These are phyloP conservation scores for Cochlearius cochlearius DNA, from an alignment of 2,113 vertebrate species.

Conservation along the genomic window DNA sequence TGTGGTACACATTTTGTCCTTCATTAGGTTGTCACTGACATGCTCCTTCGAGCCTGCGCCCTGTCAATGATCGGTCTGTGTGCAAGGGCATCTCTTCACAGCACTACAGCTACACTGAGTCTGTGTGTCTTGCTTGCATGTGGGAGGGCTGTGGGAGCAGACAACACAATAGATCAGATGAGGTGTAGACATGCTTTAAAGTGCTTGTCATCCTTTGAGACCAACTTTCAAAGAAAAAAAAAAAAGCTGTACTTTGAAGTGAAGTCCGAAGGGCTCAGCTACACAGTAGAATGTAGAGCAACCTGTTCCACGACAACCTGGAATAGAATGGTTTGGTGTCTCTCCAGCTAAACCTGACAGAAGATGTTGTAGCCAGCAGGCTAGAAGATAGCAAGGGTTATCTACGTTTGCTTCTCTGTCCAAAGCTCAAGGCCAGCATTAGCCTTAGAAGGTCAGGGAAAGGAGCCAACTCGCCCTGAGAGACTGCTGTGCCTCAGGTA, in stretches of 20 bases:
- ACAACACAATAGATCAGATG: conserved; percentile 7
- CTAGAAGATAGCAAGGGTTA: neutral
- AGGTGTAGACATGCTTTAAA: conserved; percentile 29
- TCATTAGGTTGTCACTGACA: neutral
- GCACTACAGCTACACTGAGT: neutral
- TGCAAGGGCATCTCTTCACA: neutral
- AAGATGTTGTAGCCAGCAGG: neutral
- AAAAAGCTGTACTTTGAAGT: neutral
- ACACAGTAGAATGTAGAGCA: neutral
- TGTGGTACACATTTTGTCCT: neutral
- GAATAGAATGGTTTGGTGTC: neutral
- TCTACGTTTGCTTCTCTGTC: neutral
- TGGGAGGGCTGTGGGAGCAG: neutral
- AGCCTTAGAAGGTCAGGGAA: neutral
- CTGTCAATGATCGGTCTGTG: neutral
- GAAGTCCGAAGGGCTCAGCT: neutral
- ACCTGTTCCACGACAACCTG: neutral
- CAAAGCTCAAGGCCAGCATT: neutral
- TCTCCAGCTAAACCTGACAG: neutral
- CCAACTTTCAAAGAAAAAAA: neutral
- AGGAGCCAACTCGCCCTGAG: neutral
- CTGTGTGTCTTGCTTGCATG: neutral
- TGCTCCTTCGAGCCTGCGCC: neutral
- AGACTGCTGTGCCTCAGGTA: neutral
- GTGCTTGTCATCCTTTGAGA: conserved; percentile 21